A percentile compares a stretch with the other conserved stretches of the same genome.
These are phyloP conservation scores for Seira musarum DNA, from an alignment of 2,888 invertebrate genomes.

Conservation along the genomic window DNA sequence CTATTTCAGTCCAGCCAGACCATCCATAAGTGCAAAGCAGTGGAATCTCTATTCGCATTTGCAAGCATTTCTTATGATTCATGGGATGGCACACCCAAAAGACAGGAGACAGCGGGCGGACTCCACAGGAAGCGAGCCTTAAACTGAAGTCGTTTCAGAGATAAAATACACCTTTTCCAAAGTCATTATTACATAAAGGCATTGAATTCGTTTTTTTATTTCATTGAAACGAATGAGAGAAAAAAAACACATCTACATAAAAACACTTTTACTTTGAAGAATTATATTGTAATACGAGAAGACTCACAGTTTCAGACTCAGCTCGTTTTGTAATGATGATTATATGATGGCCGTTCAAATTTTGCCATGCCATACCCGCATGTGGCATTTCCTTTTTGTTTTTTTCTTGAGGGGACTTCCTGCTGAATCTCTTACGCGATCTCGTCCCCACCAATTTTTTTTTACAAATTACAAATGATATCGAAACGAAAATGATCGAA, in stretches of 20 bases:
- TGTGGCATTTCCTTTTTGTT: slow-evolving; percentile 58
- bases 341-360: slow-evolving; percentile 8
- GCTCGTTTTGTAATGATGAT: neutral
- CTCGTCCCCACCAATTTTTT: neutral
- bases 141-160: neutral
- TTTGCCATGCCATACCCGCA: slow-evolving; percentile 23
- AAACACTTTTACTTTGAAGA: slow-evolving; percentile 49
- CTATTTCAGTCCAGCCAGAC: no score
- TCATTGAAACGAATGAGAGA: neutral
- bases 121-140: slow-evolving; percentile 48
- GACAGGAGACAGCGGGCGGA: slow-evolving; percentile 59
- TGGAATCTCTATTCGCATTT: neutral
- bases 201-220: neutral
- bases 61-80: neutral
- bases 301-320: neutral
- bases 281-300: slow-evolving; percentile 11
- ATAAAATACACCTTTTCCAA: no score
- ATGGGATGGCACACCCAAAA: slow-evolving; percentile 49
- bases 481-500: neutral
- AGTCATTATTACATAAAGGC: neutral
- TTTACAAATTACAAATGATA: neutral
- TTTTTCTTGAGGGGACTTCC: slow-evolving; percentile 5
- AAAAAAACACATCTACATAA: no score
- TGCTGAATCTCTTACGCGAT: neutral
- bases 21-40: no score